Evolutionary conservation across 2,113 vertebrate species (phyloP).

Genomic region (Dipodomys stephensi): DNA sequence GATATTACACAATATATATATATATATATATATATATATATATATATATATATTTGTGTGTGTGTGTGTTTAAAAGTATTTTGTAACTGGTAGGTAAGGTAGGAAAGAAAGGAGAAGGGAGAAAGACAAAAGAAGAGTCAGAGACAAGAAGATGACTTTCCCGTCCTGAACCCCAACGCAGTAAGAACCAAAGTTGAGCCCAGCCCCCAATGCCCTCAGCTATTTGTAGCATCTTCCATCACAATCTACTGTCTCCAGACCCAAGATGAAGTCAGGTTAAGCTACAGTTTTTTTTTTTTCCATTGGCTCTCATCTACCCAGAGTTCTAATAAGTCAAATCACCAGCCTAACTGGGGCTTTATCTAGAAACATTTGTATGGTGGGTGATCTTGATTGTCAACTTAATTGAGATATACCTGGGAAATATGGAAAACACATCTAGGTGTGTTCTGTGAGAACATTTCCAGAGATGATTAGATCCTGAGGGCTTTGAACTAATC

Average conservation of each 20-base stretch:
- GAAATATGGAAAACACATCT: too few relatives aligned
- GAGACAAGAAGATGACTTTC: not conserved
- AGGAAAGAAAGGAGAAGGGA: not conserved
- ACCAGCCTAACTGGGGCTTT: not conserved
- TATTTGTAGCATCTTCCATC: not conserved
- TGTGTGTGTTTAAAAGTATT: not conserved
- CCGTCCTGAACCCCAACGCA: not conserved
- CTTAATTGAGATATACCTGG: too few relatives aligned
- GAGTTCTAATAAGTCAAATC: constrained; percentile 47
- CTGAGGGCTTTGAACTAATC: too few relatives aligned
- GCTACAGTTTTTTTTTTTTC: not conserved
- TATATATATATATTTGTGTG: not conserved
- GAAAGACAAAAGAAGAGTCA: not conserved
- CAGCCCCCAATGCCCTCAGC: too few relatives aligned
- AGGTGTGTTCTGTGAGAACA: too few relatives aligned
- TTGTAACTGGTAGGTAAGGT: not conserved
- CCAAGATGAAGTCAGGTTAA: not conserved
- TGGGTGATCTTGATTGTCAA: too few relatives aligned
- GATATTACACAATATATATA: too few relatives aligned
- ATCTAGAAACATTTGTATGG: constrained; percentile 2
- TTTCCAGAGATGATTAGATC: too few relatives aligned
- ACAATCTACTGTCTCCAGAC: not conserved
- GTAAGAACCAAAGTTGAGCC: not conserved
- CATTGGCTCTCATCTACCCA: not conserved
- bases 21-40: not conserved